These are phyloP conservation scores for Embidobia sp. DNA, from an alignment of 2,888 invertebrate genomes.

Conservation along the genomic window DNA sequence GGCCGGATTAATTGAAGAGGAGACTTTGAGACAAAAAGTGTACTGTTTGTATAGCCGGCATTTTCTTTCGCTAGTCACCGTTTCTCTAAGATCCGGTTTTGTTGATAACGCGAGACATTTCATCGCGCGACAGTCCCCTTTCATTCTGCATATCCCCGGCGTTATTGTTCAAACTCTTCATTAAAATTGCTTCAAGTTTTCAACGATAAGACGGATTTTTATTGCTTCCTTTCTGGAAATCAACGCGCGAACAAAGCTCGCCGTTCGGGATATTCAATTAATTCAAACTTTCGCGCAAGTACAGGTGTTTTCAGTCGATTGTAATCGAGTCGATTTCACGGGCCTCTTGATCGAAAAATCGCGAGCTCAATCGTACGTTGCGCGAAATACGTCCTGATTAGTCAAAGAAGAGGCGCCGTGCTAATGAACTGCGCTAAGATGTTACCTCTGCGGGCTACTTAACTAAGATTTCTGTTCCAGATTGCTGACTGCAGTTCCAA, in stretches of 20 bases:
- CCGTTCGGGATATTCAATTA: slow-evolving; percentile 40
- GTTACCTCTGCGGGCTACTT: slow-evolving; percentile 59
- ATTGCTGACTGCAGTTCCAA: slow-evolving; percentile 68
- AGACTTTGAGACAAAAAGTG: slow-evolving; percentile 17
- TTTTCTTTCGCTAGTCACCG: slow-evolving; percentile 18
- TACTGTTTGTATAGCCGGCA: slow-evolving; percentile 13
- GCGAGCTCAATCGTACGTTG: slow-evolving; percentile 11
- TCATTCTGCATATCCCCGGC: slow-evolving; percentile 17
- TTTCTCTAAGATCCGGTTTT: slow-evolving; percentile 30
- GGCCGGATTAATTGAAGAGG: slow-evolving; percentile 13
- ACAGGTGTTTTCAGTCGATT: slow-evolving; percentile 32
- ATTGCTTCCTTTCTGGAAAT: slow-evolving; percentile 30
- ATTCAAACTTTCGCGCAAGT: slow-evolving; percentile 26
- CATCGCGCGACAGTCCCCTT: background rate
- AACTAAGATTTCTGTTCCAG: slow-evolving; percentile 71
- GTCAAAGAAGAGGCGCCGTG: slow-evolving; percentile 56
- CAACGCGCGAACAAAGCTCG: slow-evolving; percentile 17
- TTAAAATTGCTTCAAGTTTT: slow-evolving; percentile 46
- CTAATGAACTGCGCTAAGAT: slow-evolving; percentile 53
- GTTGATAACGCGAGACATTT: slow-evolving; percentile 40
- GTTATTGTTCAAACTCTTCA: slow-evolving; percentile 48
- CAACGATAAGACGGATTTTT: slow-evolving; percentile 40
- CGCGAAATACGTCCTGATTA: slow-evolving; percentile 44
- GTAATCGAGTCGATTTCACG: no score
- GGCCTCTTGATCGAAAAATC: no score